These are phyloP conservation scores for Daphoenositta chrysoptera DNA, from an alignment of 2,113 vertebrate genomes.

Conservation along the genomic window DNA sequence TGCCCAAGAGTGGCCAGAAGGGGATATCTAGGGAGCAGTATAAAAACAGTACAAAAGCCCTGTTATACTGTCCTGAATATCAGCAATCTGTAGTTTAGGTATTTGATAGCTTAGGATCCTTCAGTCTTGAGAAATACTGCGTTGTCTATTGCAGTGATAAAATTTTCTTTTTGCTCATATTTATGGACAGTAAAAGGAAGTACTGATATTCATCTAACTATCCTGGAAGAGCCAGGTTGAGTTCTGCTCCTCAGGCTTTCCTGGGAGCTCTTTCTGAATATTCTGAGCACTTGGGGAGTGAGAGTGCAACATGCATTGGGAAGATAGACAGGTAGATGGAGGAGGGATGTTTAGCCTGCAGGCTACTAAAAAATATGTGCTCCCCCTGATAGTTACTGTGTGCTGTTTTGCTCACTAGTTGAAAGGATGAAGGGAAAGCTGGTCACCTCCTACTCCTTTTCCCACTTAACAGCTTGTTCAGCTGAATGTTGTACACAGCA, in stretches of 20 bases:
- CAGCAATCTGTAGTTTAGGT: not conserved
- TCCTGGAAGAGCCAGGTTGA: not conserved
- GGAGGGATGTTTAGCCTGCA: conserved; percentile 55
- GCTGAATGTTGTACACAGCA: not conserved
- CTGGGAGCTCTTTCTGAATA: not conserved
- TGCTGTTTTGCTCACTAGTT: conserved; percentile 35
- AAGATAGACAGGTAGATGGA: conserved; percentile 49
- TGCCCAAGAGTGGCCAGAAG: not conserved
- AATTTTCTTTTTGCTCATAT: not conserved
- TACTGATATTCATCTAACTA: not conserved
- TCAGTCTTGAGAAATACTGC: not conserved
- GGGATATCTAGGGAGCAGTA: not conserved
- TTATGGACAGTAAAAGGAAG: not conserved
- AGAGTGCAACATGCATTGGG: not conserved
- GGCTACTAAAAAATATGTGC: conserved; percentile 50
- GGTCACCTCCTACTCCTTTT: conserved; percentile 64
- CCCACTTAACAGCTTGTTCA: conserved; percentile 62
- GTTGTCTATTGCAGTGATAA: not conserved
- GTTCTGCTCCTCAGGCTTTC: not conserved
- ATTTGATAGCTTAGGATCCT: not conserved
- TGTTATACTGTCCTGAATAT: not conserved
- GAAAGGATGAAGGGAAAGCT: conserved; percentile 46
- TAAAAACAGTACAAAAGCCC: not conserved
- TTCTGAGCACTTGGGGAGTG: not conserved
- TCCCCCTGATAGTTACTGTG: conserved; percentile 52